Conservation (phyloP, 1,140 invertebrate genomes). For the Parapsyche elsis region DNA sequence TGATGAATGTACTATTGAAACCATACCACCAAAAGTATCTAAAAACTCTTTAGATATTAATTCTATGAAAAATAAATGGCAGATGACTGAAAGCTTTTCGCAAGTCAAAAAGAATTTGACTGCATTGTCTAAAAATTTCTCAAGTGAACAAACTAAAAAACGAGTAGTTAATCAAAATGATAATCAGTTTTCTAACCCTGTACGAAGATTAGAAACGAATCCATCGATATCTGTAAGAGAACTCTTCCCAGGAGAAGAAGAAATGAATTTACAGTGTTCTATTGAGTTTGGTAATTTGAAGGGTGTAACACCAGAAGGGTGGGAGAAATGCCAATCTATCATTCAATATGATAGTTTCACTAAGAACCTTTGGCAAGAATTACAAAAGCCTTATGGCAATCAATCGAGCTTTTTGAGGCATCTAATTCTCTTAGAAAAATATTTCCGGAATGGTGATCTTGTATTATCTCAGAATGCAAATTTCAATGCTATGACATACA, state of each 20-base stretch:
- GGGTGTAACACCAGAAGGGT: conserved; percentile 78
- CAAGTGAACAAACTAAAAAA: conserved; percentile 61
- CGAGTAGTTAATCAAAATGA: conserved; percentile 60
- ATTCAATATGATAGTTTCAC: conserved; percentile 86
- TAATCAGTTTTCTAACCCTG: conserved; percentile 64
- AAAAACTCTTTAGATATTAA: conserved; percentile 59
- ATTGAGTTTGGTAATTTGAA: conserved; percentile 77
- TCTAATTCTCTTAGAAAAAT: conserved; percentile 83
- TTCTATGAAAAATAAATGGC: conserved; percentile 66
- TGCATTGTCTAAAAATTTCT: conserved; percentile 63
- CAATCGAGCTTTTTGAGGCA: conserved; percentile 85
- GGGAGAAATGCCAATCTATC: conserved; percentile 81
- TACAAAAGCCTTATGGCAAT: conserved; percentile 86
- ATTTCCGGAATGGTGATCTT: conserved; percentile 80
- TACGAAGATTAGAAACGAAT: conserved; percentile 74
- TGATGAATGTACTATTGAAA: conserved; percentile 66
- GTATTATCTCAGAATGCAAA: conserved; percentile 78
- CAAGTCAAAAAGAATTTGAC: conserved; percentile 66
- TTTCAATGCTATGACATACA: conserved; percentile 79
- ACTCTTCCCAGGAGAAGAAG: conserved; percentile 82
- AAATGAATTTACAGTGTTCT: conserved; percentile 79
- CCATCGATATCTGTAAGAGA: conserved; percentile 83
- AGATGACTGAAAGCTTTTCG: conserved; percentile 65
- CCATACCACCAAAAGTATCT: conserved; percentile 61
- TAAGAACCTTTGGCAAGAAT: conserved; percentile 80